phyloP scores from a whole-genome alignment of 2,888 invertebrate species.

The Ernsta delagoae region DNA sequence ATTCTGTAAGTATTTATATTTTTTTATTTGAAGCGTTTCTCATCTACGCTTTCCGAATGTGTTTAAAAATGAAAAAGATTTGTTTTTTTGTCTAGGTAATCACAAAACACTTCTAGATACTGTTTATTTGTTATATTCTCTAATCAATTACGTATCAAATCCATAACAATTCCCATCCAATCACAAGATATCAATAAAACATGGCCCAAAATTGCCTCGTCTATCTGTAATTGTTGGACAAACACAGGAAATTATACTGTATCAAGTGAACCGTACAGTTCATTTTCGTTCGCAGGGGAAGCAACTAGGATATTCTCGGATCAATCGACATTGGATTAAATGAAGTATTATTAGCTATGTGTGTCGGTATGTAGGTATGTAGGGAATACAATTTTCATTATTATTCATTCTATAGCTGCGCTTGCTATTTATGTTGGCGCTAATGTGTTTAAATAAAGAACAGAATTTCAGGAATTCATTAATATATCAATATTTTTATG shows the following conservation, averaged over 20 bases:
- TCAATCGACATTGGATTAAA: slow-evolving; percentile 34
- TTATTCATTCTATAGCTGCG: slow-evolving; percentile 15
- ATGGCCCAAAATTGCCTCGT: slow-evolving; percentile 37
- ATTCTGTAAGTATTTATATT: too few relatives aligned
- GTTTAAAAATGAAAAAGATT: too few relatives aligned
- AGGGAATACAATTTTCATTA: slow-evolving; percentile 11
- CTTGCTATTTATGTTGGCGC: background rate
- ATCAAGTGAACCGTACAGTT: slow-evolving; percentile 36
- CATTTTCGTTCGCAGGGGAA: slow-evolving; percentile 31
- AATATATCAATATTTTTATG: too few relatives aligned
- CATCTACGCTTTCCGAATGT: too few relatives aligned
- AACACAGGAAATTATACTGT: slow-evolving; percentile 37
- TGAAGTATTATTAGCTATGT: slow-evolving; percentile 32
- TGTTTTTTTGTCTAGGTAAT: too few relatives aligned
- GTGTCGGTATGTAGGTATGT: slow-evolving; percentile 20
- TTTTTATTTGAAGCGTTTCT: too few relatives aligned
- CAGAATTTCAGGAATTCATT: background rate
- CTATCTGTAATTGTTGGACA: slow-evolving; percentile 36
- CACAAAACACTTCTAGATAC: background rate
- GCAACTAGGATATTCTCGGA: slow-evolving; percentile 30
- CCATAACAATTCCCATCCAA: slow-evolving; percentile 39
- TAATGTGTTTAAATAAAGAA: background rate
- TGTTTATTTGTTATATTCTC: slow-evolving; percentile 8
- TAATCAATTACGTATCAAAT: slow-evolving; percentile 38
- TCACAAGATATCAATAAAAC: slow-evolving; percentile 40